Evolutionary conservation across 2,797 vertebrate genomes (phyloP), one percentile per base, ranked within the genome.

Genomic region (Bufotes viridis): DNA sequence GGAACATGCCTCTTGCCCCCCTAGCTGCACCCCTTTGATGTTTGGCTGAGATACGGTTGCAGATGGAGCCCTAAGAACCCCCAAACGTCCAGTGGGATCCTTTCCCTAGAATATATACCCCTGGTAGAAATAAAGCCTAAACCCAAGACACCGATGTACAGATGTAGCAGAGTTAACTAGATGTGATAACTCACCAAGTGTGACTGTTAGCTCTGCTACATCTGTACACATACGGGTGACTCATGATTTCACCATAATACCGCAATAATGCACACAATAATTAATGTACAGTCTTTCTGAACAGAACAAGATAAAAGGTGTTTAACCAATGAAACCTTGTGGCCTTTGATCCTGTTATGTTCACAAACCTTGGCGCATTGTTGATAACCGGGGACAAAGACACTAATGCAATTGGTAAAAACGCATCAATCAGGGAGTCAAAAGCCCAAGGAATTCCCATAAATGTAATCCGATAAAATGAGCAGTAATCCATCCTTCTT

Each of bases 291-390:
- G 11, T 26, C 53, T 51, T 55, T 67, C 24, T 22, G 29, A 29
- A 22, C 20, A 72, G 63, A 34, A 91, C 91, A 93, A 93, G 93
- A 93, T 94, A 91, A 93, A 91, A 92, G 91, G 91, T 93, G 90
- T 81, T 85, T 20, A 7, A 67, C 90, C 82, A 69, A 80, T 88
- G 63, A 85, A 65, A 65, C 79, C 65, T 74, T 7, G 26, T 20
- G 26, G 8, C 34, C 87, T 88, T 88, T 88, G 87, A 85, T 88
- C 76, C 65, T 84, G 87, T 72, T 72, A 80, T 80, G 87, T 84
- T 88, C 87, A 88, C 87, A 88, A 84, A 84, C 81, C 81, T 70
- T 20, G 7, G 53, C 20, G 22, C 61, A 81, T 85, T 85, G 76
- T 85, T 84, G 76, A 81, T 84, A 88, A 57, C 60, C n/a, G 76